phyloP scores from a whole-genome alignment of 2,888 invertebrate genomes.

The Lymantria dispar region DNA sequence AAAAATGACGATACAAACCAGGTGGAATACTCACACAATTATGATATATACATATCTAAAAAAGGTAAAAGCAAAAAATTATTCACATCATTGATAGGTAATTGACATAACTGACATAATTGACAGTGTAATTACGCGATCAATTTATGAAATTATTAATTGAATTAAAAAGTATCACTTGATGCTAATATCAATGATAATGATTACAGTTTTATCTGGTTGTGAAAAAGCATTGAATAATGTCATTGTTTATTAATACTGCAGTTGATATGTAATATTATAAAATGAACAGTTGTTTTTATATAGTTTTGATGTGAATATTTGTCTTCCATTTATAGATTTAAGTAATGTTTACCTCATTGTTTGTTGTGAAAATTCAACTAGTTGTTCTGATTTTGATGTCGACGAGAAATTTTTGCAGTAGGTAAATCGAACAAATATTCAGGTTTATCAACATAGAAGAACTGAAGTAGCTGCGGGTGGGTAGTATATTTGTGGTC shows the following conservation, averaged over 20 bases:
- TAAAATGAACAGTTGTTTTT: constrained; percentile 20
- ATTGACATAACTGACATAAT: too few species aligned
- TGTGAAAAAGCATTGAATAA: constrained; percentile 19
- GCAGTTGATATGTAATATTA: constrained; percentile 2
- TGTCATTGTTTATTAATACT: background rate
- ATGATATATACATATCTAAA: too few species aligned
- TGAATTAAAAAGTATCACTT: background rate
- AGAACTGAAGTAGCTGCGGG: too few species aligned
- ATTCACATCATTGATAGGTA: too few species aligned
- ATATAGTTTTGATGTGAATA: constrained; percentile 38
- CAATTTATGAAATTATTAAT: too few species aligned
- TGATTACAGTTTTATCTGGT: constrained; percentile 19
- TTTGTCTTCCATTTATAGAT: constrained; percentile 55
- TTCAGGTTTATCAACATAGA: too few species aligned
- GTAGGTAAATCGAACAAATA: too few species aligned
- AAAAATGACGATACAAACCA: too few species aligned
- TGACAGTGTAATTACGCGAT: too few species aligned
- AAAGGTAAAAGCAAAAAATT: too few species aligned
- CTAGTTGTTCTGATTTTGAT: constrained; percentile 7
- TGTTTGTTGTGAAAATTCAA: constrained; percentile 21
- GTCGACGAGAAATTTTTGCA: background rate
- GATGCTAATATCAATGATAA: background rate
- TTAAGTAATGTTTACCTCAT: constrained; percentile 35
- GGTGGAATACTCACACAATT: too few species aligned
- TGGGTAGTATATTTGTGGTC: too few species aligned